Percentiles rank a stretch among this genome's conserved stretches.
phyloP scores from a whole-genome alignment of 2,888 invertebrate species.

The Capitulum mitella region DNA sequence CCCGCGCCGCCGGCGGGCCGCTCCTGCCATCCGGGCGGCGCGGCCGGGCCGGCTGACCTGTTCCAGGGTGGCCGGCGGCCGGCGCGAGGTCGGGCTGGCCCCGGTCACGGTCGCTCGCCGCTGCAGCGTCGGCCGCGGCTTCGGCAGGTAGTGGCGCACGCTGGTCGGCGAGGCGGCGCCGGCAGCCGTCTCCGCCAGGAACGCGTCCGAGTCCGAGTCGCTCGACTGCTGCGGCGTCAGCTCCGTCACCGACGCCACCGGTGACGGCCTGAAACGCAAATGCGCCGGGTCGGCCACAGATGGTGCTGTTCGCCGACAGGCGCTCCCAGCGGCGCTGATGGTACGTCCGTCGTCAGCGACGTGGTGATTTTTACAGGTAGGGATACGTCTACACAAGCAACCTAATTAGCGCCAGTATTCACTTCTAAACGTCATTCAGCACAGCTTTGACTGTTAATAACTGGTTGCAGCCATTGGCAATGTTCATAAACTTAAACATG shows the following conservation, averaged over 20 bases:
- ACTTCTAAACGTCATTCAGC: no score
- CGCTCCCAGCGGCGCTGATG: no score
- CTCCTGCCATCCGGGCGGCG: background rate
- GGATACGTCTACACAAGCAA: no score
- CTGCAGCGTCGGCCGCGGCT: constrained; percentile 65
- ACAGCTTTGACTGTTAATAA: no score
- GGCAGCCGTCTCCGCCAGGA: constrained; percentile 41
- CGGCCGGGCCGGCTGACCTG: constrained; percentile 48
- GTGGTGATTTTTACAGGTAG: no score
- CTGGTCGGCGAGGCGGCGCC: constrained; percentile 41
- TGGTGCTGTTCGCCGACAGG: background rate
- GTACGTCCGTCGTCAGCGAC: no score
- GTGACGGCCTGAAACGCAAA: background rate
- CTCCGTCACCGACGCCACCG: constrained; percentile 11
- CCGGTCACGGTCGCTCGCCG: constrained; percentile 84
- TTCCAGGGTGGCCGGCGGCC: constrained; percentile 59
- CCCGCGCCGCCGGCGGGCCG: no score
- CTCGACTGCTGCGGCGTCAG: constrained; percentile 25
- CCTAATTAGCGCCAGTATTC: no score
- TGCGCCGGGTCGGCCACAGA: background rate
- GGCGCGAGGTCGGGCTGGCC: constrained; percentile 52
- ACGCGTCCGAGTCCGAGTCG: constrained; percentile 46
- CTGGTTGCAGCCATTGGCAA: no score
- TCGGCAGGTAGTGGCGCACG: constrained; percentile 61
- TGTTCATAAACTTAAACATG: no score